Conservation (phyloP, 1,140 invertebrate genomes). For the Zaprionus inermis region DNA sequence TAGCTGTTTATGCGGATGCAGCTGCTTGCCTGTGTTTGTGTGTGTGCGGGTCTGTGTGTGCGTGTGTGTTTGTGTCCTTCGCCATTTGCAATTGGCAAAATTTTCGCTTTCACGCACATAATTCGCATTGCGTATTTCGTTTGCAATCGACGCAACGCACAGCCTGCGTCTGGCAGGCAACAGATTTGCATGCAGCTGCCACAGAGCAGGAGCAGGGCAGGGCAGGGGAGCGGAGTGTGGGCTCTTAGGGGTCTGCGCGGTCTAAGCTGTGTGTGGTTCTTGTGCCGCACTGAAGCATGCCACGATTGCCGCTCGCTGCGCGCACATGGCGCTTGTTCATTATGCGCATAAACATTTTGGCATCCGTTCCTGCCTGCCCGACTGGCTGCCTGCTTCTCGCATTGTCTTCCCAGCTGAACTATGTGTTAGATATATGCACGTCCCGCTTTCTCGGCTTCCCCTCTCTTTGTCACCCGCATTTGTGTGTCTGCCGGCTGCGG, state of each 20-base stretch:
- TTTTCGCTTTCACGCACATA: constrained; percentile 77
- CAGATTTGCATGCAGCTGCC: constrained; percentile 63
- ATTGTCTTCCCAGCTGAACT: constrained; percentile 71
- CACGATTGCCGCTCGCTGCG: not conserved
- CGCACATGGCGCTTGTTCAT: constrained; percentile 70
- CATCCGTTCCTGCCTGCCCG: constrained; percentile 56
- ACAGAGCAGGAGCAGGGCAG: constrained; percentile 31
- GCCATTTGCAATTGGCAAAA: constrained; percentile 54
- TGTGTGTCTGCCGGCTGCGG: constrained; percentile 63
- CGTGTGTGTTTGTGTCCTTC: constrained; percentile 29
- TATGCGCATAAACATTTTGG: constrained; percentile 80
- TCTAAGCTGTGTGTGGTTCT: not conserved
- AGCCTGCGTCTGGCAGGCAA: constrained; percentile 60
- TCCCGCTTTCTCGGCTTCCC: not conserved
- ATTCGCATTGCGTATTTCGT: constrained; percentile 67
- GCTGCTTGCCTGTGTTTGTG: not conserved
- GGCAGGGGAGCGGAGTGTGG: not conserved
- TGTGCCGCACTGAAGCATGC: constrained; percentile 7
- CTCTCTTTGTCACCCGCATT: constrained; percentile 54
- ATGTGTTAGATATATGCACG: constrained; percentile 71
- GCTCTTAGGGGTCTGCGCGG: too few species aligned
- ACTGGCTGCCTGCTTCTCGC: constrained; percentile 54
- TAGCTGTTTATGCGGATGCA: constrained; percentile 12
- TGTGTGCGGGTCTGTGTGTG: constrained; percentile 27
- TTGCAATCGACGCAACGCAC: constrained; percentile 51